Conservation (phyloP, 2,113 vertebrate species). For the Emydocephalus ijimae region DNA sequence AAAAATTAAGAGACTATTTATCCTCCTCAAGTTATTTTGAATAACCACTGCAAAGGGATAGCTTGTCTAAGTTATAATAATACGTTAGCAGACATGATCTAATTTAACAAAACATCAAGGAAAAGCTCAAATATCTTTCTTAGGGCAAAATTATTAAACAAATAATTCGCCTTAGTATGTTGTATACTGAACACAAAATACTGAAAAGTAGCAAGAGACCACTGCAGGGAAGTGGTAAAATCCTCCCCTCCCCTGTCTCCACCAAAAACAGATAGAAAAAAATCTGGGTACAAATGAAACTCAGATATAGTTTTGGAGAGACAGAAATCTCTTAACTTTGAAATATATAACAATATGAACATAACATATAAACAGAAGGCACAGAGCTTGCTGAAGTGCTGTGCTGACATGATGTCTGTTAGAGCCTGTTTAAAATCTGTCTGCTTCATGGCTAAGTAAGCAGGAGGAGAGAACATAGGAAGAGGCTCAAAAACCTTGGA, state of each 20-base stretch:
- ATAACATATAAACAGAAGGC: neutral
- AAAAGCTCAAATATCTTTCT: neutral
- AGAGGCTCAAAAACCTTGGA: neutral
- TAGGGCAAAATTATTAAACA: neutral
- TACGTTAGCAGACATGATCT: neutral
- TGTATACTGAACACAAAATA: neutral
- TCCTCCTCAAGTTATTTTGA: neutral
- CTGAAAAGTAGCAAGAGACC: neutral
- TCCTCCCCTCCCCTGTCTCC: too few species aligned
- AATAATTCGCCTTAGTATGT: neutral
- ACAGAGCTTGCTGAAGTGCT: neutral
- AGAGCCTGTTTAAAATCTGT: neutral
- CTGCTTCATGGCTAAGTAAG: neutral
- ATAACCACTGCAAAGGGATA: neutral
- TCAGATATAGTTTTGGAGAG: neutral
- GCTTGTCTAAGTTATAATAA: neutral
- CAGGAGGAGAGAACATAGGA: neutral
- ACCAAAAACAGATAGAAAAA: neutral
- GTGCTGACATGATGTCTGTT: neutral
- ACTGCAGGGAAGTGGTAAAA: neutral
- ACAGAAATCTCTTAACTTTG: neutral
- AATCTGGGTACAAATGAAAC: neutral
- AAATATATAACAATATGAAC: neutral
- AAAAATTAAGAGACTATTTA: neutral
- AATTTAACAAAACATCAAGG: neutral